Base-by-base conservation (phyloP, 23 tunicate species). In the Trididemnum miniatum region DNA sequence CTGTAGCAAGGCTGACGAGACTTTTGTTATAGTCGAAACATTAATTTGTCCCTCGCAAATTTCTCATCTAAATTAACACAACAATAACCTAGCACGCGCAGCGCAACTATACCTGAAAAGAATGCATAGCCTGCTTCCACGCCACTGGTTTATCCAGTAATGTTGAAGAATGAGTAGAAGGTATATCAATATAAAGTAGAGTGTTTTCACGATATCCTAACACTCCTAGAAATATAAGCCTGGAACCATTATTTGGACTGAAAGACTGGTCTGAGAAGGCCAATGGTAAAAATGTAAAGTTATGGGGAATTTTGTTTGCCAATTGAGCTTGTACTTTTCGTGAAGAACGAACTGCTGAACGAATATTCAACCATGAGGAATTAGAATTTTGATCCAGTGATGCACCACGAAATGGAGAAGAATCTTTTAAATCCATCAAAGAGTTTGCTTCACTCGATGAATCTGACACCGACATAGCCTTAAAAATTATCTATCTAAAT, bases 301-400 rank as follows among this genome's bases (percentile, higher is more conserved):
- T 79, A 59, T 91, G 97, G 12, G 90, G 97, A 1, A 91, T 75
- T 77, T 91, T 91, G 50, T 81, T 85, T 4, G 97, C 97, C 39
- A 91, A 86, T 50, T 85, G 84, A 34, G 87, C 79, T 72, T 85
- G 97, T 2, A 77, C 36, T 62, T 86, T 85, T 83, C 90, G 72
- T 15, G 84, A 86, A 34, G 83, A 51, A 35, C 80, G 37, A 26
- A 91, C 97, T 0, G 87, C 75, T 65, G 54, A 29, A 30, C 76
- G 65, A 30, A 89, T 83, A 12, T 79, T 82, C 31, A 78, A 88
- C 94, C 94, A 89, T 29, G 88, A 80, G 31, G 67, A 52, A 52
- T 22, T 28, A 73, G 59, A 20, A n/a, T 73, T 73, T 38, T 22
- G 37, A 30, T 39, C 25, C 38, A 27, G 37, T 62, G 69, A 62